phyloP scores from a whole-genome alignment of 64 coral and sea anemone species.

The Montipora foliosa region DNA sequence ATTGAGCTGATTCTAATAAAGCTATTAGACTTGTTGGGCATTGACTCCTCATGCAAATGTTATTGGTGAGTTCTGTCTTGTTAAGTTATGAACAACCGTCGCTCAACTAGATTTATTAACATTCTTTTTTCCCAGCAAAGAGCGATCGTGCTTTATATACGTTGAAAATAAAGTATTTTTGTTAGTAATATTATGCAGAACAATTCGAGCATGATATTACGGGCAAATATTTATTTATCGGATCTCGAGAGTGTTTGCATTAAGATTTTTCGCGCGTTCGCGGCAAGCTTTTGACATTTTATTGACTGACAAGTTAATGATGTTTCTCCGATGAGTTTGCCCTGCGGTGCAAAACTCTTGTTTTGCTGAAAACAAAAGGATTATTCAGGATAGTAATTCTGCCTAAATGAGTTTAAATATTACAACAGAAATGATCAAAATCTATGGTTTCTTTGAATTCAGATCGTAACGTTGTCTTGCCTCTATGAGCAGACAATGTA shows the following conservation, averaged over 20 bases:
- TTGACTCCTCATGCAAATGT: background rate
- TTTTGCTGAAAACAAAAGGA: constrained; percentile 20
- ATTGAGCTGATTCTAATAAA: background rate
- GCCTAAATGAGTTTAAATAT: constrained; percentile 38
- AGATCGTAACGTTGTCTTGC: background rate
- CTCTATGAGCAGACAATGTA: background rate
- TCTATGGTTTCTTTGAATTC: constrained; percentile 22
- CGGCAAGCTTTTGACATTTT: background rate
- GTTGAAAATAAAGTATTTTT: background rate
- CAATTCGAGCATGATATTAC: constrained; percentile 7
- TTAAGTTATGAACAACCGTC: background rate
- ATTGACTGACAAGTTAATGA: constrained; percentile 34
- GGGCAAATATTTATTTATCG: constrained; percentile 32
- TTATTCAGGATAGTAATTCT: background rate
- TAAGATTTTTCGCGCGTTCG: constrained; percentile 38
- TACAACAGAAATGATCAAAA: background rate
- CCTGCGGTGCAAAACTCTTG: background rate
- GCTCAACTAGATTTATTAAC: background rate
- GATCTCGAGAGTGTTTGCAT: background rate
- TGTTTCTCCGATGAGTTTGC: background rate
- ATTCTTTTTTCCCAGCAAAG: background rate
- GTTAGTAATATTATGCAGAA: background rate
- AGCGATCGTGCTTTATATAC: background rate
- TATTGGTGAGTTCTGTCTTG: background rate
- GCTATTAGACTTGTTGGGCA: background rate